These are phyloP conservation scores for Hypselothyrea guttata DNA, from an alignment of 2,888 invertebrate genomes.

Conservation along the genomic window DNA sequence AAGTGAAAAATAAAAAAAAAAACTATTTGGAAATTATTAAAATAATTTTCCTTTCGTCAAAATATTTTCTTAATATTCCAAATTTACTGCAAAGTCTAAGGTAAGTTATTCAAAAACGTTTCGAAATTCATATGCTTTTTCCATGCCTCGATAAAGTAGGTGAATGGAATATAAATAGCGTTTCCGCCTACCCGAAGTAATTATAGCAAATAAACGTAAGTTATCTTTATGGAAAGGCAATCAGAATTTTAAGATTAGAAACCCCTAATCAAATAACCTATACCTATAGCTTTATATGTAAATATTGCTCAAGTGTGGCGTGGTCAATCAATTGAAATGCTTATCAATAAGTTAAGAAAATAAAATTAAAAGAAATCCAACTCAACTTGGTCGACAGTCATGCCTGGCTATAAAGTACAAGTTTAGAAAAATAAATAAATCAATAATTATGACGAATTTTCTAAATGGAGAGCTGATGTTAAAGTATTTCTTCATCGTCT, in stretches of 20 bases:
- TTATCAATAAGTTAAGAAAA: constrained; percentile 23
- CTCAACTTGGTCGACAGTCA: constrained; percentile 19
- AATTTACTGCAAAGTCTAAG: no score
- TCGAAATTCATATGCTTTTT: no score
- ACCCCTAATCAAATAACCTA: constrained; percentile 16
- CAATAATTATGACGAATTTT: constrained; percentile 10
- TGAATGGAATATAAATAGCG: neutral
- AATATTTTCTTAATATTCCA: no score
- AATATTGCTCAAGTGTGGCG: constrained; percentile 18
- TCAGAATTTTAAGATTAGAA: constrained; percentile 20
- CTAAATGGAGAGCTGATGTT: no score
- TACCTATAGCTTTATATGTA: constrained; percentile 17
- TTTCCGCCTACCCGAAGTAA: constrained; percentile 1
- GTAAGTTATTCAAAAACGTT: no score
- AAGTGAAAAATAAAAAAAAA: neutral
- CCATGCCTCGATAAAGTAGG: no score
- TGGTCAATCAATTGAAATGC: constrained; percentile 8
- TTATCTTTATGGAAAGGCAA: constrained; percentile 12
- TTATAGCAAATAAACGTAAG: neutral
- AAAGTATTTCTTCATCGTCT: no score
- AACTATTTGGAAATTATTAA: no score
- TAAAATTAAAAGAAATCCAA: constrained; percentile 13
- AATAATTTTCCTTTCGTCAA: no score
- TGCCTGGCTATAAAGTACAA: constrained; percentile 6
- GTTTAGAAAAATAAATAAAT: no score